Conservation (phyloP, 2,797 vertebrate species). For the Taenioides sp. region DNA sequence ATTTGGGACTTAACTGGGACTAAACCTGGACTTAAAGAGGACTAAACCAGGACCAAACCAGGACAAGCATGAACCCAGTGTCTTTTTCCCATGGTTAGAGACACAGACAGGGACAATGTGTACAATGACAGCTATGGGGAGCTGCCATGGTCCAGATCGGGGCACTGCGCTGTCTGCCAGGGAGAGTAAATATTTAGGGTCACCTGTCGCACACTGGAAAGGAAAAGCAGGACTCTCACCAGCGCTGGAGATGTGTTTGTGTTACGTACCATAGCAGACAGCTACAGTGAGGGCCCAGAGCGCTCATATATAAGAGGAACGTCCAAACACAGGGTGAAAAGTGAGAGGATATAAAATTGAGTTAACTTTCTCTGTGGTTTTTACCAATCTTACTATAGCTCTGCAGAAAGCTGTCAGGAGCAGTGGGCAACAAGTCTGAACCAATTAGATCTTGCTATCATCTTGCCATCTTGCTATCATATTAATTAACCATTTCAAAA, state of each 20-base stretch:
- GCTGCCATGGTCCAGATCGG: constrained; percentile 38
- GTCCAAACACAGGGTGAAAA: constrained; percentile 3
- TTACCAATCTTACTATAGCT: neutral
- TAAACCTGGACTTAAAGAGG: neutral
- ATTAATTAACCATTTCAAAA: neutral
- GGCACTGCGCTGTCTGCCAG: constrained; percentile 67
- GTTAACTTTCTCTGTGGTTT: neutral
- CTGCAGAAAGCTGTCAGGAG: neutral
- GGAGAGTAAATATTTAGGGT: constrained; percentile 82
- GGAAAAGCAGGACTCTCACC: constrained; percentile 59
- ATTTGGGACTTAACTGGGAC: too few species aligned
- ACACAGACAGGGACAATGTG: constrained; percentile 28
- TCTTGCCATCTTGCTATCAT: neutral
- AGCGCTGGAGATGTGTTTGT: constrained; percentile 24
- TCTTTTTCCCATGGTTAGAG: constrained; percentile 25
- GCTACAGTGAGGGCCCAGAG: neutral
- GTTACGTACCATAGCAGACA: constrained; percentile 9
- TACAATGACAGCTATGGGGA: constrained; percentile 34
- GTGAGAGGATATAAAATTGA: neutral
- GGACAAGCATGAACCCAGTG: neutral
- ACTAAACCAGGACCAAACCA: neutral
- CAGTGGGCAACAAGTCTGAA: neutral
- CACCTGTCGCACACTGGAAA: constrained; percentile 78
- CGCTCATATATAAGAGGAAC: neutral
- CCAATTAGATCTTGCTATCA: neutral